phyloP scores from a whole-genome alignment of 2,888 invertebrate genomes.

The Scaptomyza cyrtandrae region DNA sequence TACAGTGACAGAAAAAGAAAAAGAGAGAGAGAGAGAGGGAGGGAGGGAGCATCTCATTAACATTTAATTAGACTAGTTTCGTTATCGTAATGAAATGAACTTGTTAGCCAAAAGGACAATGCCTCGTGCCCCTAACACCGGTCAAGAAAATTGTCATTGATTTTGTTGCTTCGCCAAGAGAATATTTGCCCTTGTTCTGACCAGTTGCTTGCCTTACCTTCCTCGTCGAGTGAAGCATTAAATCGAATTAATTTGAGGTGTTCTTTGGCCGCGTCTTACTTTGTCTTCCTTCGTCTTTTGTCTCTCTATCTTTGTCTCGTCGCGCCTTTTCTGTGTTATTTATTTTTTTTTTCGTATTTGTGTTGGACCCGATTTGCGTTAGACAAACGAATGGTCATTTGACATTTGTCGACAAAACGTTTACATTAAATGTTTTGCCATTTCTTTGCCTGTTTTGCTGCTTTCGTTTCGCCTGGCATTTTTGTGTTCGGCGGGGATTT shows the following conservation, averaged over 20 bases:
- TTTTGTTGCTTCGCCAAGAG: slow-evolving; percentile 65
- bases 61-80: slow-evolving; percentile 72
- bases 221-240: slow-evolving; percentile 63
- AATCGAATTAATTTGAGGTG: slow-evolving; percentile 77
- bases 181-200: slow-evolving; percentile 15
- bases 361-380: slow-evolving; percentile 24
- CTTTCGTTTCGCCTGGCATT: slow-evolving; percentile 31
- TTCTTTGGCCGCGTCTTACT: slow-evolving; percentile 22
- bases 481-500: not conserved
- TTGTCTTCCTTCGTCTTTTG: slow-evolving; percentile 18
- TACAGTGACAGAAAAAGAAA: slow-evolving; percentile 1
- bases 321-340: slow-evolving; percentile 58
- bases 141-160: slow-evolving; percentile 71
- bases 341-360: slow-evolving; percentile 4
- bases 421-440: slow-evolving; percentile 77
- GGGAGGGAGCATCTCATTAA: slow-evolving; percentile 55
- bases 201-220: slow-evolving; percentile 43
- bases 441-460: slow-evolving; percentile 59
- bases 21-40: not conserved
- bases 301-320: slow-evolving; percentile 15
- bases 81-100: slow-evolving; percentile 66
- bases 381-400: slow-evolving; percentile 66
- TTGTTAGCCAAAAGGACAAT: slow-evolving; percentile 42
- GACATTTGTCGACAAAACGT: slow-evolving; percentile 80
- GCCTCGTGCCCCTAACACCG: slow-evolving; percentile 43